These are phyloP conservation scores for Pheosia gnoma DNA, from an alignment of 2,888 invertebrate species.

Conservation along the genomic window DNA sequence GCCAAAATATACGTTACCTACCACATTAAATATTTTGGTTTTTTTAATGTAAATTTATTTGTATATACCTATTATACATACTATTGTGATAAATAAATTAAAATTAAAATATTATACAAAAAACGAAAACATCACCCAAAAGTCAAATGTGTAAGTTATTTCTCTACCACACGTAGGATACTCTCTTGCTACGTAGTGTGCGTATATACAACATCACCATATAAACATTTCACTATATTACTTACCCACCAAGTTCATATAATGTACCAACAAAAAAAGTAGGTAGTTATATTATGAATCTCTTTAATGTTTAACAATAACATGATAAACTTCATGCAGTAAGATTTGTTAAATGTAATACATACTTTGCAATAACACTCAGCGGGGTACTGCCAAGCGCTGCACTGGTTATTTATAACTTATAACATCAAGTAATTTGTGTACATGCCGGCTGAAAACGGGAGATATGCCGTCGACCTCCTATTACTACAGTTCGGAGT, in stretches of 20 bases:
- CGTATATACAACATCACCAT: no score
- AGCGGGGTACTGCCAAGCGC: neutral
- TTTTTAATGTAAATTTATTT: no score
- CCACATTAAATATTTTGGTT: no score
- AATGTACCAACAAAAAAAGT: neutral
- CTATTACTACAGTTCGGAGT: neutral
- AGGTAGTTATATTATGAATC: neutral
- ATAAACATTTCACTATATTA: neutral
- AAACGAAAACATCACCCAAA: no score
- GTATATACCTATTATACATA: no score
- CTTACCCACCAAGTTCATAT: neutral
- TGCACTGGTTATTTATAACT: neutral
- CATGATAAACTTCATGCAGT: constrained; percentile 7
- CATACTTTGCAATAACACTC: constrained; percentile 5
- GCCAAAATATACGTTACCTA: no score
- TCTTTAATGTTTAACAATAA: neutral
- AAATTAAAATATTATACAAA: no score
- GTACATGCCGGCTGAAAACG: neutral
- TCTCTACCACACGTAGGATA: no score
- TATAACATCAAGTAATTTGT: neutral
- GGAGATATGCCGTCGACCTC: neutral
- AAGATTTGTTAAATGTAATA: constrained; percentile 2
- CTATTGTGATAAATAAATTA: no score
- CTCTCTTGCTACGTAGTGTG: no score
- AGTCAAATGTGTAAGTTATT: no score